Conservation (phyloP, 2,113 vertebrate species). For the Mus spicilegus region DNA sequence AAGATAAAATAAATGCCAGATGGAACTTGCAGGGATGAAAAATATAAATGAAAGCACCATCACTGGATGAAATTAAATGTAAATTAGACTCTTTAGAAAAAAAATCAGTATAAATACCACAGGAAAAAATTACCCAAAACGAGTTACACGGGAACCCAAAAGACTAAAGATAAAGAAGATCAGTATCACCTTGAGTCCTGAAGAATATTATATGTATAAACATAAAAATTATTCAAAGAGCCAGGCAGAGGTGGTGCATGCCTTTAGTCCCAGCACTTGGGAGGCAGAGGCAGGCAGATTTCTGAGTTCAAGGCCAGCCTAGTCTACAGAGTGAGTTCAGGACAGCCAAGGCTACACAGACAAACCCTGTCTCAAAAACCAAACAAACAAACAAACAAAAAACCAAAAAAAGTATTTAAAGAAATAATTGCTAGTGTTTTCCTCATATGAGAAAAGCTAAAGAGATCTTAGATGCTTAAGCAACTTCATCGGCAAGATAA, state of each 20-base stretch:
- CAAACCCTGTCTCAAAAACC: no score
- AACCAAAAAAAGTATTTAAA: neutral
- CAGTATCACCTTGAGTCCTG: neutral
- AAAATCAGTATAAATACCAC: neutral
- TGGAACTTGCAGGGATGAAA: conserved; percentile 3
- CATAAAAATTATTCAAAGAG: neutral
- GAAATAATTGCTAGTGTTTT: neutral
- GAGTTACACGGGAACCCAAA: neutral
- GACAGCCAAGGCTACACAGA: no score
- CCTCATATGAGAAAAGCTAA: neutral
- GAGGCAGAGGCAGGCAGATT: no score
- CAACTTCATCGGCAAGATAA: neutral
- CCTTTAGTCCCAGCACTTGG: no score
- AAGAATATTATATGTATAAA: neutral
- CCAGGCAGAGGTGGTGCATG: no score
- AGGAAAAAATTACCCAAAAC: neutral
- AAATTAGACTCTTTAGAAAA: neutral
- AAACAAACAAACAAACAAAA: no score
- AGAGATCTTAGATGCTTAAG: neutral
- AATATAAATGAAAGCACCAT: conserved; percentile 17
- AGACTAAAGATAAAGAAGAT: neutral
- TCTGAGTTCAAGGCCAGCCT: no score
- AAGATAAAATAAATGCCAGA: conserved; percentile 11
- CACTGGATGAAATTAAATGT: neutral
- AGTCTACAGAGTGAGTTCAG: no score